Base-by-base conservation (phyloP, 2,113 vertebrate species). In the Gobius niger region DNA sequence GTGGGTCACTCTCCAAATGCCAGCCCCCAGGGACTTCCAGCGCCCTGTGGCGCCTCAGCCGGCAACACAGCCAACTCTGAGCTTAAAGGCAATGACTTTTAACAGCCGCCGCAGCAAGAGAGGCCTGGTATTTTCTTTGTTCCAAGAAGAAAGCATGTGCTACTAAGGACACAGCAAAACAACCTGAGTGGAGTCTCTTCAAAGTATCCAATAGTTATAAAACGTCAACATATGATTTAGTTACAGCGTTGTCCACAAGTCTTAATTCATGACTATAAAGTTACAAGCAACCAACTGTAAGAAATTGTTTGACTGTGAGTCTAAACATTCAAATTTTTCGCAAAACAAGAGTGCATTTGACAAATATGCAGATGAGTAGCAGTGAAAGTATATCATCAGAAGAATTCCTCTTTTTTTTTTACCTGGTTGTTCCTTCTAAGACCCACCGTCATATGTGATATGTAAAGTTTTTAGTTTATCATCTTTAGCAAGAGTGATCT, bases 71-170 rank as follows among this genome's bases (percentile, higher is more conserved):
- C 76, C 81, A 78, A 77, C 77, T 67, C 81, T 12, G 44, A 68
- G 78, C 83, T 88, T 85, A 75, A 87, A 88, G 87, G 81, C 77
- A 84, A 16, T 80, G 85, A 85, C 86, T 87, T 86, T 83, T 79
- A 86, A 75, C 76, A 84, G 85, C 61, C 78, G 16, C 72, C 73
- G 66, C 81, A 70, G 76, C 42, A 7, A 83, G 74, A 77, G 75
- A 74, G 75, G 73, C 1, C 7, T 87, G 90, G 88, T 85, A 89
- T 91, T 90, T 51, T 74, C 68, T 75, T 70, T 65, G 54, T 44
- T 76, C 70, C 68, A 50, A 4, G 63, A 71, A 72, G 70, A 51
- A 63, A 64, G 46, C 9, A 11, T 60, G 68, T 50, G 68, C 5
- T 44, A 44, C 65, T 61, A 60, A 40, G 42, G 24, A 34, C 24